Evolutionary conservation across 2,113 vertebrate genomes (phyloP), one percentile per base, ranked within the genome.

Genomic region (Halichoeres trimaculatus): DNA sequence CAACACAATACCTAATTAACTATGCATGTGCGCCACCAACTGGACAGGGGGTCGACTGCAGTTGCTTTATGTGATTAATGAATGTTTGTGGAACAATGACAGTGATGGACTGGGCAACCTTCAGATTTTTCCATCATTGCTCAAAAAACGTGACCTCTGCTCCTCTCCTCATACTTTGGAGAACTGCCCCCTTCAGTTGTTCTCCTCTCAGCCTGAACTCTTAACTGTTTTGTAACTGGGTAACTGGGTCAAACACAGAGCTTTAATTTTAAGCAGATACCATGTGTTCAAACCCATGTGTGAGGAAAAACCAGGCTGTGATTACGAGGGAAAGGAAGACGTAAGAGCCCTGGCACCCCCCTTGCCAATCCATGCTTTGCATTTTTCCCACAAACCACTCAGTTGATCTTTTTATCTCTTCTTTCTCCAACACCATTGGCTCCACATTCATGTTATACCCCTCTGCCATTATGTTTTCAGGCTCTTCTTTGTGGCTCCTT

Each of bases 351-450:
- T 54, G 38, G 10, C 7, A 0, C 54, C 61, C 53, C 51, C 51
- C n/a, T 36, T n/a, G 12, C 51, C 45, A 23, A 10, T 51, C 34
- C 55, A 30, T 72, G 40, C 22, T 20, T 67, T 47, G 61, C 24
- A 67, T 50, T 61, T 58, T 41, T 60, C 1, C 66, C 51, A 14
- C 24, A 51, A 81, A 76, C 68, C 53, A 59, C 41, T 69, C n/a
- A 3, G 14, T 50, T 74, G 50, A 77, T 84, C 34, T 58, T 63
- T 70, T 82, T 80, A 36, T 69, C 22, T 55, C 65, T 50, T 76
- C 45, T 34, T 60, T 30, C 51, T 55, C 53, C 30, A 62, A 16
- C 51, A 63, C 72, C 26, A 38, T 35, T 57, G 57, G 45, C 61
- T 78, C 11, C 16, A 7, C 60, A 58, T 63, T 59, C 58, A 70